Conservation (phyloP, 2,888 invertebrate genomes). For the Orthosia incerta region DNA sequence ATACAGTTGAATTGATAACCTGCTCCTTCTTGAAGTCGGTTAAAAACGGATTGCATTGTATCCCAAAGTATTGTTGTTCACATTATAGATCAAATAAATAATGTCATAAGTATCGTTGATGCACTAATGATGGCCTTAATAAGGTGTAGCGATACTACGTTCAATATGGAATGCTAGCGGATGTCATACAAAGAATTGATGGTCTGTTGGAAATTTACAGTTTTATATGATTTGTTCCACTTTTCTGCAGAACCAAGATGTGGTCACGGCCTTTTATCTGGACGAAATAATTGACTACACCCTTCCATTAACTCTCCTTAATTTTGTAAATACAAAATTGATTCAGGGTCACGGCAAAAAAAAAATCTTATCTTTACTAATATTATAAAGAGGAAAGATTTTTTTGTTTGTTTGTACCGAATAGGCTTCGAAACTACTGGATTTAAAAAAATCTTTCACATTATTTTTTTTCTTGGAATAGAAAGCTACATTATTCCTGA, state of each 20-base stretch:
- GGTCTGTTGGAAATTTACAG: constrained; percentile 13
- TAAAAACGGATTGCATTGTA: neutral
- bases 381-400: too few relatives aligned
- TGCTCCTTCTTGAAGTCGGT: too few relatives aligned
- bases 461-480: too few relatives aligned
- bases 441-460: too few relatives aligned
- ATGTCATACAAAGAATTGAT: constrained; percentile 45
- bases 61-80: neutral
- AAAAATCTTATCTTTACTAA: too few relatives aligned
- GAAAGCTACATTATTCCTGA: too few relatives aligned
- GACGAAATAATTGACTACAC: neutral
- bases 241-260: neutral
- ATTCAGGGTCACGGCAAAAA: neutral
- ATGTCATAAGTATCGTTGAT: constrained; percentile 9
- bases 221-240: constrained; percentile 22
- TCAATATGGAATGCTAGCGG: constrained; percentile 25
- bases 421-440: too few relatives aligned
- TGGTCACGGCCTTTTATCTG: neutral
- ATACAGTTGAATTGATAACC: too few relatives aligned
- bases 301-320: neutral
- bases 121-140: neutral
- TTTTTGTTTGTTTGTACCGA: too few relatives aligned
- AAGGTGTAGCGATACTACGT: constrained; percentile 2
- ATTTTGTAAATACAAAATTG: neutral
- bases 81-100: constrained; percentile 2